Evolutionary conservation across 1,140 invertebrate genomes (phyloP).

Genomic region (Drosophila ohnishii): DNA sequence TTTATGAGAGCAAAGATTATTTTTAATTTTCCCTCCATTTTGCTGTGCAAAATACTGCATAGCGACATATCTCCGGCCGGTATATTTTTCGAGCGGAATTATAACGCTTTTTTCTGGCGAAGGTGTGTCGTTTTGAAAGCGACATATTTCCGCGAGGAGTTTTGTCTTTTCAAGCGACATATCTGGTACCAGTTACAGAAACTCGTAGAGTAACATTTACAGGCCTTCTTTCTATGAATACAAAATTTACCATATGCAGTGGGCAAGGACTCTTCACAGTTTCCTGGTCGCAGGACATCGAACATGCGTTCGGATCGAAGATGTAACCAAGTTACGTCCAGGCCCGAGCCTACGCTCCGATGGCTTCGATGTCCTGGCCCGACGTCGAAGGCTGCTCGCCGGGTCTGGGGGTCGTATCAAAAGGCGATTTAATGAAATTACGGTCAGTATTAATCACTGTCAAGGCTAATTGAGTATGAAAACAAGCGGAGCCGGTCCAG

Average conservation of each 20-base stretch:
- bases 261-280: background rate
- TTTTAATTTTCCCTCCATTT: too few species aligned
- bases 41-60: too few species aligned
- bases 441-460: slow-evolving; percentile 79
- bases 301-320: slow-evolving; percentile 3
- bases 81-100: too few species aligned
- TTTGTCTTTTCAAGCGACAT: too few species aligned
- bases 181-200: too few species aligned
- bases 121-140: too few species aligned
- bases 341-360: slow-evolving; percentile 12
- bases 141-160: too few species aligned
- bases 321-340: slow-evolving; percentile 65
- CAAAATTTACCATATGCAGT: background rate
- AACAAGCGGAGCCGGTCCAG: slow-evolving; percentile 44
- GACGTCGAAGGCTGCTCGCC: slow-evolving; percentile 4
- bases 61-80: too few species aligned
- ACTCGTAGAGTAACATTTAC: background rate
- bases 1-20: too few species aligned
- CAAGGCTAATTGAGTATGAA: slow-evolving; percentile 79
- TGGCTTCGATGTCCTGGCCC: slow-evolving; percentile 2
- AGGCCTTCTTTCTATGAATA: background rate
- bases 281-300: background rate
- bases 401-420: slow-evolving; percentile 52
- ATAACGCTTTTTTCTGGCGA: too few species aligned
- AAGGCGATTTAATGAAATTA: slow-evolving; percentile 80